phyloP scores from a whole-genome alignment of 2,113 vertebrate genomes.

The Pipra filicauda region DNA sequence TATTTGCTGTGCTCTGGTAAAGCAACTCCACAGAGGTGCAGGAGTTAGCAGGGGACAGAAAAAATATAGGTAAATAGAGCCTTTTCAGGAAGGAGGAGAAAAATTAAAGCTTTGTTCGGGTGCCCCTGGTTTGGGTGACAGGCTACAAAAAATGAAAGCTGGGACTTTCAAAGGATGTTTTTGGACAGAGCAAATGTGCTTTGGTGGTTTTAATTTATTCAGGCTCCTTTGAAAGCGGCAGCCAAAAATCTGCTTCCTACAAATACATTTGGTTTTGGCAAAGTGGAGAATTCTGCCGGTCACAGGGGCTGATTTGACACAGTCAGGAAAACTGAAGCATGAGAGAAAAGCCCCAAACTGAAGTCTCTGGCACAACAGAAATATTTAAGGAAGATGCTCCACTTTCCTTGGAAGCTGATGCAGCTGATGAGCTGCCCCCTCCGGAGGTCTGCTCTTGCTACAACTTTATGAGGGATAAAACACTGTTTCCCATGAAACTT shows the following conservation, averaged over 20 bases:
- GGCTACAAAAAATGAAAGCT: background rate
- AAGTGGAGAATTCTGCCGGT: background rate
- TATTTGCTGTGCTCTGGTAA: background rate
- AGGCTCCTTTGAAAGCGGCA: background rate
- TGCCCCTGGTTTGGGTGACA: background rate
- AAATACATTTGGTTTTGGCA: background rate
- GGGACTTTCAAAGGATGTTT: background rate
- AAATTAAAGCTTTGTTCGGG: background rate
- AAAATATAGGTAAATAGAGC: background rate
- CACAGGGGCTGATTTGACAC: background rate
- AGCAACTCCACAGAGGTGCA: background rate
- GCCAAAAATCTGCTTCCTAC: slow-evolving; percentile 17
- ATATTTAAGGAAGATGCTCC: background rate
- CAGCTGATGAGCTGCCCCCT: background rate
- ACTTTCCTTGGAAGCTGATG: background rate
- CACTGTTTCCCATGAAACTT: background rate
- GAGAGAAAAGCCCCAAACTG: background rate
- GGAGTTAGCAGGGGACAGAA: background rate
- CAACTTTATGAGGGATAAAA: background rate
- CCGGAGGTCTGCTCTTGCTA: background rate
- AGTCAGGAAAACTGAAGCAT: background rate
- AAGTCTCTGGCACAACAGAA: background rate
- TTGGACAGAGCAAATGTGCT: background rate
- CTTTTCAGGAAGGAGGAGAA: background rate
- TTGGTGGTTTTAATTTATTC: slow-evolving; percentile 31